Percentiles rank a stretch among this genome's conserved stretches.
Evolutionary conservation across 2,888 invertebrate species (phyloP).

Genomic region (Dugesia japonica): DNA sequence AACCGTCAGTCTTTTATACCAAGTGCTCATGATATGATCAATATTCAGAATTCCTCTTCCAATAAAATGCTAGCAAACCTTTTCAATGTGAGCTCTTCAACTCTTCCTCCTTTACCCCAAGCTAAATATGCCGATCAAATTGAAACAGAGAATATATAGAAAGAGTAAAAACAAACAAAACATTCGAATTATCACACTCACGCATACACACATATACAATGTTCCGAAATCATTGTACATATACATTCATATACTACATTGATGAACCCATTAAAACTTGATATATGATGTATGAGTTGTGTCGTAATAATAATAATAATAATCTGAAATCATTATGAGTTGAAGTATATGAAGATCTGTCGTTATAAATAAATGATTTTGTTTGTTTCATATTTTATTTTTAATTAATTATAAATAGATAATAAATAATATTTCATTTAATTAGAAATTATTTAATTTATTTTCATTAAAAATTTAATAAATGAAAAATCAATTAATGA

Average conservation of each 20-base stretch:
- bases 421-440: no score
- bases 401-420: no score
- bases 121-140: slow-evolving; percentile 11
- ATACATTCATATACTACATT: neutral
- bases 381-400: no score
- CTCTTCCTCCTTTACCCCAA: slow-evolving; percentile 14
- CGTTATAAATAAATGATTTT: slow-evolving; percentile 8
- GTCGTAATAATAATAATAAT: no score
- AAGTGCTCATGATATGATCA: slow-evolving; percentile 12
- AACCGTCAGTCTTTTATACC: slow-evolving; percentile 20
- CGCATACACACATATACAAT: neutral
- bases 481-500: no score
- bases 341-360: neutral
- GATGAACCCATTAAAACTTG: neutral
- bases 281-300: neutral
- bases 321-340: neutral
- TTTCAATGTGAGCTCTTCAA: neutral
- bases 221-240: slow-evolving; percentile 6
- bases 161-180: neutral
- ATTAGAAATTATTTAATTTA: no score
- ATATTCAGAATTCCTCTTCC: slow-evolving; percentile 20
- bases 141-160: slow-evolving; percentile 3
- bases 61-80: slow-evolving; percentile 1
- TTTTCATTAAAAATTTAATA: no score
- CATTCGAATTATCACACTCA: neutral